Conservation (phyloP, 2,113 vertebrate genomes). For the Podarcis cretensis region DNA sequence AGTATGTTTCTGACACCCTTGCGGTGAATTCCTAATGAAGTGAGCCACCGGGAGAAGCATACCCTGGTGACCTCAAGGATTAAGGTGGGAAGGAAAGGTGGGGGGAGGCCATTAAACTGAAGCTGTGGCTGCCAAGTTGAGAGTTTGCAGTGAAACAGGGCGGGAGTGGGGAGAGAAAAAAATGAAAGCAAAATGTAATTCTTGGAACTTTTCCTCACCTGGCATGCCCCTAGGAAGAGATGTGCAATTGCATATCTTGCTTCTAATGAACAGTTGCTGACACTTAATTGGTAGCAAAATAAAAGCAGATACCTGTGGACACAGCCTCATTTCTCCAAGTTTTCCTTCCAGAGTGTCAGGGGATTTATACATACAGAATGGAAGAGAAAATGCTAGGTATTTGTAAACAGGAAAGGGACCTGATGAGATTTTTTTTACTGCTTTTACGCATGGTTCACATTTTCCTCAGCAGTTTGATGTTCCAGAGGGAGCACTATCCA, state of each 20-base stretch:
- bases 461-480: not conserved
- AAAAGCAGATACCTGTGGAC: not conserved
- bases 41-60: not conserved
- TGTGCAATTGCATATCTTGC: not conserved
- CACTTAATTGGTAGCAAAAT: not conserved
- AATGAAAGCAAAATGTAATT: not conserved
- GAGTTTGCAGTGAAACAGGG: no score
- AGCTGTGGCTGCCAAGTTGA: not conserved
- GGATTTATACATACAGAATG: no score
- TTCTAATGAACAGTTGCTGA: not conserved
- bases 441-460: not conserved
- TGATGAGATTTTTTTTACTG: not conserved
- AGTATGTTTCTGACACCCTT: not conserved
- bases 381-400: not conserved
- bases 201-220: not conserved
- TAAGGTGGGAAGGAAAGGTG: not conserved
- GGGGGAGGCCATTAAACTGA: not conserved
- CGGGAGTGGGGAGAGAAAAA: no score
- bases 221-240: not conserved
- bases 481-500: not conserved
- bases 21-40: slow-evolving; percentile 2
- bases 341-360: not conserved
- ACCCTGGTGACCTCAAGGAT: slow-evolving; percentile 26
- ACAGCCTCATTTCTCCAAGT: not conserved
- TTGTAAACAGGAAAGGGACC: not conserved